phyloP scores from a whole-genome alignment of 2,113 vertebrate genomes.

The Malurus elegans region DNA sequence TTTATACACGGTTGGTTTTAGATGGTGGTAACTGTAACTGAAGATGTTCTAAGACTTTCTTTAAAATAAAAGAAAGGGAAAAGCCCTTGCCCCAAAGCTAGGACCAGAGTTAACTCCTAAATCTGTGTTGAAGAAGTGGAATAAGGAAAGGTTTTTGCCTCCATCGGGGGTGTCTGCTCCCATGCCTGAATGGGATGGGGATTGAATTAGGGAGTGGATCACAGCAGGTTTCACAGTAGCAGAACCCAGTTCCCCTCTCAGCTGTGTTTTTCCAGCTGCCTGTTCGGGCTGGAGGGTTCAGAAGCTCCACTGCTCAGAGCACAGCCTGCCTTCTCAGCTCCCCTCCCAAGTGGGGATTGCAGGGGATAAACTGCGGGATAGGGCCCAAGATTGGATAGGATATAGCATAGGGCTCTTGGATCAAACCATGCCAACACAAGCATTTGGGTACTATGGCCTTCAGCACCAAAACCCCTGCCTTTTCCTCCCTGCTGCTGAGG shows the following conservation, averaged over 20 bases:
- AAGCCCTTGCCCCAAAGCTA: background rate
- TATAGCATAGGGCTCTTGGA: rapidly evolving
- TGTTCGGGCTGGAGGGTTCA: background rate
- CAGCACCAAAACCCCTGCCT: background rate
- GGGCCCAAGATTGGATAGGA: rapidly evolving
- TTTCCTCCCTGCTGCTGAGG: background rate
- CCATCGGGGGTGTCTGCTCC: background rate
- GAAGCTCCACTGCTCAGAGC: background rate
- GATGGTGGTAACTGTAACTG: background rate
- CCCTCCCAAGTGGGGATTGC: background rate
- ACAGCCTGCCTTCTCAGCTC: background rate
- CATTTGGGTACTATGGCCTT: background rate
- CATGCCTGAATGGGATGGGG: rapidly evolving
- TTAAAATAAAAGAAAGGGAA: background rate
- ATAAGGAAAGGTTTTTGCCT: background rate
- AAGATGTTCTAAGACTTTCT: background rate
- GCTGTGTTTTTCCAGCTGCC: background rate
- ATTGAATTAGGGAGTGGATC: background rate
- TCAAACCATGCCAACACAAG: background rate
- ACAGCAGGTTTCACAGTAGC: background rate
- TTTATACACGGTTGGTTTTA: background rate
- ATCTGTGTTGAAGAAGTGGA: background rate
- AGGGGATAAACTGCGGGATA: rapidly evolving
- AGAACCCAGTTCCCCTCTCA: background rate
- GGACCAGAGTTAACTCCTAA: background rate